phyloP scores from a whole-genome alignment of 2,113 vertebrate species.

The Cephalopholis sonnerati region DNA sequence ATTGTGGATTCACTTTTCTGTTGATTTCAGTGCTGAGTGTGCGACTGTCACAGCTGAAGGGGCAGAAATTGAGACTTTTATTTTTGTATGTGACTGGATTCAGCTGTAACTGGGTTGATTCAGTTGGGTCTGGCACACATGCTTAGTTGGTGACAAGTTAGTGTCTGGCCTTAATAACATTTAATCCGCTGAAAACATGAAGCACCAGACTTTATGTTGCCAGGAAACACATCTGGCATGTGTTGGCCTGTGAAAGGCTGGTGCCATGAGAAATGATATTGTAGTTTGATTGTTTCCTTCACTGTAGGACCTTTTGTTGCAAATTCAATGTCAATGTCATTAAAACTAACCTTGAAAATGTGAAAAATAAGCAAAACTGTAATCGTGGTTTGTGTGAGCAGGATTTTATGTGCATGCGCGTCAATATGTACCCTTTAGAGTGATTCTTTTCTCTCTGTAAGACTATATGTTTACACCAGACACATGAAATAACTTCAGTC shows the following conservation, averaged over 20 bases:
- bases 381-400: background rate
- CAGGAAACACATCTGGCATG: background rate
- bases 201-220: background rate
- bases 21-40: background rate
- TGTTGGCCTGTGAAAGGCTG: background rate
- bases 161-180: background rate
- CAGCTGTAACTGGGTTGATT: background rate
- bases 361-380: background rate
- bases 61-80: background rate
- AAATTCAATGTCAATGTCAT: background rate
- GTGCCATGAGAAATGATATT: background rate
- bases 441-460: background rate
- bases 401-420: background rate
- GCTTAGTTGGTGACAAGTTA: background rate
- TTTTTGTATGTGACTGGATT: background rate
- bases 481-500: background rate
- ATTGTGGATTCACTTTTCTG: background rate
- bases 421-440: background rate
- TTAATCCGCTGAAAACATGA: background rate
- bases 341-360: background rate
- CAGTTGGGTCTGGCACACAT: background rate
- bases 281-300: background rate
- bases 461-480: background rate
- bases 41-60: conserved; percentile 7
- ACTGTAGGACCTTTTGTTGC: background rate